Conservation (phyloP, 2,888 invertebrate genomes). For the Drosophila glabriapex region DNA sequence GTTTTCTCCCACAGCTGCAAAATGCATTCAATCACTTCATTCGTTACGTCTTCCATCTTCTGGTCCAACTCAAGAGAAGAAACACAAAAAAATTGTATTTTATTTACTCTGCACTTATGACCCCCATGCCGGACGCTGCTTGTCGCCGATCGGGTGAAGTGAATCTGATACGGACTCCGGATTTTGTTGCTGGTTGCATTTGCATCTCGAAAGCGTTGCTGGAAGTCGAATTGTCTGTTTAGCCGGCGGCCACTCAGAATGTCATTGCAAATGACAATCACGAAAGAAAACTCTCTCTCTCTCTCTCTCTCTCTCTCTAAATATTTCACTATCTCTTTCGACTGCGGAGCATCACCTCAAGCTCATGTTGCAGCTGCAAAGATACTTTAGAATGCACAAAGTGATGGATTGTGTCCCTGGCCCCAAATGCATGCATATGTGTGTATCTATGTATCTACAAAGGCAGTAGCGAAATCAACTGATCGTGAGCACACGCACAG, state of each 20-base stretch:
- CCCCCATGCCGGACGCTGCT: constrained; percentile 63
- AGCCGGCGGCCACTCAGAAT: constrained; percentile 47
- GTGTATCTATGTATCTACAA: constrained; percentile 4
- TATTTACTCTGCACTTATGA: constrained; percentile 80
- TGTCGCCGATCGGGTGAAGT: constrained; percentile 74
- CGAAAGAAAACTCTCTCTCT: constrained; percentile 8
- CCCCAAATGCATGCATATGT: constrained; percentile 20
- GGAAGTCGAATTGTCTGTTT: constrained; percentile 1
- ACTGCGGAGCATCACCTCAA: constrained; percentile 27
- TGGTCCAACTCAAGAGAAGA: constrained; percentile 31
- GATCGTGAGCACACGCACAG: constrained; percentile 18
- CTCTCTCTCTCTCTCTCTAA: background rate
- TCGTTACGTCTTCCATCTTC: constrained; percentile 51
- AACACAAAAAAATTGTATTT: constrained; percentile 54
- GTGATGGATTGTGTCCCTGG: constrained; percentile 75
- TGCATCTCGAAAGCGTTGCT: constrained; percentile 44
- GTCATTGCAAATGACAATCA: constrained; percentile 60
- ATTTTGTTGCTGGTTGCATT: constrained; percentile 51
- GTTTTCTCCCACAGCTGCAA: constrained; percentile 36
- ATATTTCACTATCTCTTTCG: background rate
- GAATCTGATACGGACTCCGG: constrained; percentile 71
- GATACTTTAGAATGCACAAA: constrained; percentile 30
- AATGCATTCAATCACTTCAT: constrained; percentile 79
- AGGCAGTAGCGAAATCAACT: constrained; percentile 48
- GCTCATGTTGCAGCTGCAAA: constrained; percentile 25